Conservation (phyloP, 2,888 invertebrate species). For the Mythimna loreyi region DNA sequence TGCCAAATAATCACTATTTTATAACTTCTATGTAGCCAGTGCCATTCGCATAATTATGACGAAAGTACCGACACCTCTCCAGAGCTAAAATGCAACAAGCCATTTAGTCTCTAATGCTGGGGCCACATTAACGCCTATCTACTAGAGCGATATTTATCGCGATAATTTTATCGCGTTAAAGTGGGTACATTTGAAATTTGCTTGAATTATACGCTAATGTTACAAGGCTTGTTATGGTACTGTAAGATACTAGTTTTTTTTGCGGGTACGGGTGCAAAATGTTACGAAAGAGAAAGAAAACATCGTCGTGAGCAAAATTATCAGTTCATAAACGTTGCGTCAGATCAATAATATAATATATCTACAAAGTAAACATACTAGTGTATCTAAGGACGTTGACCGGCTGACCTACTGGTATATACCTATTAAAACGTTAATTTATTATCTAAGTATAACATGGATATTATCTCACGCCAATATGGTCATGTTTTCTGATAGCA, state of each 20-base stretch:
- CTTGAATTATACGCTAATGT: too few relatives aligned
- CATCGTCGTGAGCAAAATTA: conserved; percentile 2
- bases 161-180: too few relatives aligned
- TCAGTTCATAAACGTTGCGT: conserved; percentile 28
- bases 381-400: conserved; percentile 42
- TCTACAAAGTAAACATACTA: background rate
- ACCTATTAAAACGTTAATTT: conserved; percentile 11
- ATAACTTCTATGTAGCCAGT: too few relatives aligned
- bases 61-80: too few relatives aligned
- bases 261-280: background rate
- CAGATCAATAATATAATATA: conserved; percentile 30
- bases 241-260: background rate
- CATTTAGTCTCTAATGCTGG: too few relatives aligned
- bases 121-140: too few relatives aligned
- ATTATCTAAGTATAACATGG: background rate
- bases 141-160: too few relatives aligned
- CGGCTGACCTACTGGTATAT: conserved; percentile 30
- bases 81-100: too few relatives aligned
- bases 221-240: too few relatives aligned
- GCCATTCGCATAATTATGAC: too few relatives aligned
- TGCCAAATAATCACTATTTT: too few relatives aligned
- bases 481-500: background rate
- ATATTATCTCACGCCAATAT: background rate
- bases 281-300: background rate
- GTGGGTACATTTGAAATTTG: too few relatives aligned